phyloP scores from a whole-genome alignment of 2,797 vertebrate species.

The Malacoctenus gilli region DNA sequence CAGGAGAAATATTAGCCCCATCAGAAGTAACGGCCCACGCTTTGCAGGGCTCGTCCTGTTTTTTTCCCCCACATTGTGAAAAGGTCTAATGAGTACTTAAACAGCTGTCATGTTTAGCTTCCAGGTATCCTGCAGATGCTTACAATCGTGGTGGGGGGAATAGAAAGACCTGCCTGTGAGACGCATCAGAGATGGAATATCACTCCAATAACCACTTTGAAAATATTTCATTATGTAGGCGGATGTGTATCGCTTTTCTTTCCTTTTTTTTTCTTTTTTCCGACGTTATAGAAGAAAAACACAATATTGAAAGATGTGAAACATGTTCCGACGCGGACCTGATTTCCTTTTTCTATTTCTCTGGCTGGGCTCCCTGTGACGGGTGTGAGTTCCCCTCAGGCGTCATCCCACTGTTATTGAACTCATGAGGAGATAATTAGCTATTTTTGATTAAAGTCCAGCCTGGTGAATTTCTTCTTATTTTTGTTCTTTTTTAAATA shows the following conservation, averaged over 20 bases:
- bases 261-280: not conserved
- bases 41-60: no score
- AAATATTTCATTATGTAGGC: conserved; percentile 19
- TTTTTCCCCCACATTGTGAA: conserved; percentile 15
- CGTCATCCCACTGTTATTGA: conserved; percentile 29
- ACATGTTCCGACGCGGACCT: not conserved
- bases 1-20: conserved; percentile 21
- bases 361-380: conserved; percentile 15
- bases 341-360: conserved; percentile 27
- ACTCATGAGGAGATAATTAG: conserved; percentile 47
- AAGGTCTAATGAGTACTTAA: conserved; percentile 40
- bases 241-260: conserved; percentile 5
- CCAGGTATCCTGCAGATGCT: conserved; percentile 12
- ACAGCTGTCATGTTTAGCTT: conserved; percentile 48
- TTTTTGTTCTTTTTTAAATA: conserved; percentile 23
- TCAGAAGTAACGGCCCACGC: conserved; percentile 16
- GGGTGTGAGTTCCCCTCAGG: conserved; percentile 24
- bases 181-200: conserved; percentile 34
- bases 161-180: conserved; percentile 15
- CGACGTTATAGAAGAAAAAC: conserved; percentile 10
- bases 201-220: conserved; percentile 14
- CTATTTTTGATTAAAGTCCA: conserved; percentile 35
- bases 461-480: conserved; percentile 33
- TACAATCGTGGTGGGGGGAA: conserved; percentile 10
- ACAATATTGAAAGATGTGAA: conserved; percentile 15